Percentiles rank a stretch among this genome's conserved stretches.
These are phyloP conservation scores for Pangasius djambal DNA, from an alignment of 2,797 vertebrate species.

Conservation along the genomic window DNA sequence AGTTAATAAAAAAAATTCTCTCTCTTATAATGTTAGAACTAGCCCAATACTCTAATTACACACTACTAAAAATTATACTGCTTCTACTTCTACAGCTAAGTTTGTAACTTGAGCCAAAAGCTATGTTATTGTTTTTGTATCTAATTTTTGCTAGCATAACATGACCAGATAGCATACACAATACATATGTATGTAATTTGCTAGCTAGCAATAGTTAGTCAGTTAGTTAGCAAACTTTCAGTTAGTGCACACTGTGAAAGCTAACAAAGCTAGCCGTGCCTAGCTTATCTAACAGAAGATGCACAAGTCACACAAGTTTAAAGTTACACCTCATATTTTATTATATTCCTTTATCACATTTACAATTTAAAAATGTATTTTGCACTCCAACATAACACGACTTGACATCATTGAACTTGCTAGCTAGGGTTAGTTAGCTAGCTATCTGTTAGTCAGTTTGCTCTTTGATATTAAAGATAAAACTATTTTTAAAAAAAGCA, in stretches of 20 bases:
- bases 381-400: not conserved
- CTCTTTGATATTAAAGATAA: too few relatives aligned
- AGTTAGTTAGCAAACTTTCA: not conserved
- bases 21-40: not conserved
- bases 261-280: not conserved
- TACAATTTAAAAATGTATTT: not conserved
- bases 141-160: not conserved
- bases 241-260: not conserved
- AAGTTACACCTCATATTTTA: not conserved
- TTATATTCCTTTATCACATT: not conserved
- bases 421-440: not conserved
- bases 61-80: too few relatives aligned
- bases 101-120: too few relatives aligned
- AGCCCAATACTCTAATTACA: not conserved
- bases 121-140: not conserved
- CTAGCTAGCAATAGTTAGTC: not conserved
- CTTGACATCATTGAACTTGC: too few relatives aligned
- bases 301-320: not conserved
- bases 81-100: too few relatives aligned
- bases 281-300: not conserved
- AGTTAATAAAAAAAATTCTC: not conserved
- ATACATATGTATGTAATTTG: not conserved
- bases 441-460: not conserved
- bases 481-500: too few relatives aligned
- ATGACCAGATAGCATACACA: not conserved